Evolutionary conservation across 2,113 vertebrate genomes (phyloP), one percentile per base, ranked within the genome.

Genomic region (Nycticebus coucang): DNA sequence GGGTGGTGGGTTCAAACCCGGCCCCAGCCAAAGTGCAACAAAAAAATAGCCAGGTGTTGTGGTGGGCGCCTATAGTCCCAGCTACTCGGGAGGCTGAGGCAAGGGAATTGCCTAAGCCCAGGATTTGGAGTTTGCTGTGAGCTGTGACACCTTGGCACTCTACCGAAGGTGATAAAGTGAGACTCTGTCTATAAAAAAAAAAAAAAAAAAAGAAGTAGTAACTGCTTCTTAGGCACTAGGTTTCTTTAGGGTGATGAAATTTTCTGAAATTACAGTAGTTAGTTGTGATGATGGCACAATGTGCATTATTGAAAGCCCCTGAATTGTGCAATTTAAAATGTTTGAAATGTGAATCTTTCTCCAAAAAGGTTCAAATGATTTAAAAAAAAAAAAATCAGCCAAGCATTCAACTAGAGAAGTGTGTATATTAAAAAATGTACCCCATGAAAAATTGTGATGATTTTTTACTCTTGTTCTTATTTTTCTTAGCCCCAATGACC

Each of bases 371-470:
- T 90, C 17, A 69, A 55, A n/a, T 2, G 2, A 28, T 81, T 90
- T 84, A 83, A 93, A 91, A 79, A 88, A 62, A 74, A 22, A 41
- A 93, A 78, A 71, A 62, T 28, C 57, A 41, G 59, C 24, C 53
- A 35, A 74, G 8, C 75, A 83, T 87, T 91, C 45, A 87, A 93
- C 79, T 90, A 90, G 26, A 92, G 53, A 82, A 72, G 21, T 21
- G 3, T 62, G 17, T 75, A 2, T 13, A 91, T 87, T 66, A 82
- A 79, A 80, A 93, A 90, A 82, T 82, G 28, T 5, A 64, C 18
- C 45, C 64, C 33, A 35, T 87, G 22, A 62, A 86, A 92, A 82
- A 30, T 21, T 86, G 22, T 57, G 45, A 74, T 53, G 10, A 71
- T 41, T 75, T 69, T 79, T 53, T 91, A 33, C 22, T 92, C 33